phyloP scores from a whole-genome alignment of 2,113 vertebrate species.

The Colaptes auratus region DNA sequence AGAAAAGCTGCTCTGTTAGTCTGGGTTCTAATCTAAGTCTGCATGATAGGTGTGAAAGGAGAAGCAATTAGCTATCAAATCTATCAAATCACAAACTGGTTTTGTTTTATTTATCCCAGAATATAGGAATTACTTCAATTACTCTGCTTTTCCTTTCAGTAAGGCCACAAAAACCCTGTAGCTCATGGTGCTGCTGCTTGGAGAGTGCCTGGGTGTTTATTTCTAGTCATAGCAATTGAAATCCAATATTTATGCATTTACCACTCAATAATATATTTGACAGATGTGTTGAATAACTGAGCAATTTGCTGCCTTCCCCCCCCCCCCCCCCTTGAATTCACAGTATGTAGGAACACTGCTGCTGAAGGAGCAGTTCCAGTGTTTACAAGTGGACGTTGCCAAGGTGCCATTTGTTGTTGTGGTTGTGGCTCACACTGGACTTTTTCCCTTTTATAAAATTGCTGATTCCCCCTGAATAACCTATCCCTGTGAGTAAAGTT shows the following conservation, averaged over 20 bases:
- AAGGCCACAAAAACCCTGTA: background rate
- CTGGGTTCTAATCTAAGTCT: background rate
- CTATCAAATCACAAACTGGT: background rate
- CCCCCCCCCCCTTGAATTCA: background rate
- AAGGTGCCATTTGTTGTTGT: background rate
- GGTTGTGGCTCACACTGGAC: background rate
- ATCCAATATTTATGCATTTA: slow-evolving; percentile 65
- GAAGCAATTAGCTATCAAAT: background rate
- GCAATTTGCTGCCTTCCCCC: slow-evolving; percentile 47
- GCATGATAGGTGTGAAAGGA: background rate
- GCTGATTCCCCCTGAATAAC: background rate
- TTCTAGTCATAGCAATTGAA: slow-evolving; percentile 60
- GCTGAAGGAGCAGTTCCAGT: background rate
- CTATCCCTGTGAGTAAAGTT: background rate
- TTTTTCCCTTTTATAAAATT: background rate
- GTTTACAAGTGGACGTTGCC: background rate
- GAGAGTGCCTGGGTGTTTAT: slow-evolving; percentile 38
- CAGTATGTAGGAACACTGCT: background rate
- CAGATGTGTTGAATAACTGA: slow-evolving; percentile 55
- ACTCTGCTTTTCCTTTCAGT: background rate
- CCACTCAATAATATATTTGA: slow-evolving; percentile 55
- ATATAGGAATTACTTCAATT: background rate
- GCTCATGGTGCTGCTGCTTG: background rate
- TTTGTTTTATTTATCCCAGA: background rate
- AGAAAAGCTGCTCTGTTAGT: background rate